Evolutionary conservation across 1,140 invertebrate genomes (phyloP).

Genomic region (Chelonus insularis): DNA sequence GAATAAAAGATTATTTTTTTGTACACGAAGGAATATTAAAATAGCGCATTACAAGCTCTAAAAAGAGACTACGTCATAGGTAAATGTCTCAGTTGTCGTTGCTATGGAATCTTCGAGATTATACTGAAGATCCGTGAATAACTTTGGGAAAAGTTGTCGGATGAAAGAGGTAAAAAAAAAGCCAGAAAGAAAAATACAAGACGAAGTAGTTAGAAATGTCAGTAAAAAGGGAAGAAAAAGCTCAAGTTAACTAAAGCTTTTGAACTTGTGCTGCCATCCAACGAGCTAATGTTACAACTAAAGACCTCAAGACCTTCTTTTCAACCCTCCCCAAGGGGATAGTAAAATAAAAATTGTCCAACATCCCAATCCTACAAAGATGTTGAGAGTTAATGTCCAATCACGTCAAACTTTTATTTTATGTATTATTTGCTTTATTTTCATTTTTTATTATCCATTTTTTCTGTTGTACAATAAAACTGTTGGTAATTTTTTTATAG

Average conservation of each 20-base stretch:
- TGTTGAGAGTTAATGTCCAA: constrained; percentile 4
- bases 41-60: constrained; percentile 36
- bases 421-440: neutral
- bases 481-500: no score
- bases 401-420: neutral
- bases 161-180: neutral
- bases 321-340: neutral
- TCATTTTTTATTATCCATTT: neutral
- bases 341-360: constrained; percentile 35
- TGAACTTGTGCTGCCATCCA: constrained; percentile 41
- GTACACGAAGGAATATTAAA: constrained; percentile 34
- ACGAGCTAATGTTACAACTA: constrained; percentile 18
- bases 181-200: neutral
- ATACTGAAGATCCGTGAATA: constrained; percentile 17
- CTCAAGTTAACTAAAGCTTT: neutral
- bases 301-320: neutral
- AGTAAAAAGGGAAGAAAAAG: neutral
- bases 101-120: neutral
- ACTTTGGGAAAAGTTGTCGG: constrained; percentile 21
- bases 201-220: neutral
- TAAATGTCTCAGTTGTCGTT: neutral
- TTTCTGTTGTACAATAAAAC: no score
- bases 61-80: constrained; percentile 15
- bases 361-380: constrained; percentile 12
- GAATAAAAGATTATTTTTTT: constrained; percentile 23